Percentiles rank a stretch among this genome's conserved stretches.
Evolutionary conservation across 2,888 invertebrate genomes (phyloP).

Genomic region (Quadroppia sp.): DNA sequence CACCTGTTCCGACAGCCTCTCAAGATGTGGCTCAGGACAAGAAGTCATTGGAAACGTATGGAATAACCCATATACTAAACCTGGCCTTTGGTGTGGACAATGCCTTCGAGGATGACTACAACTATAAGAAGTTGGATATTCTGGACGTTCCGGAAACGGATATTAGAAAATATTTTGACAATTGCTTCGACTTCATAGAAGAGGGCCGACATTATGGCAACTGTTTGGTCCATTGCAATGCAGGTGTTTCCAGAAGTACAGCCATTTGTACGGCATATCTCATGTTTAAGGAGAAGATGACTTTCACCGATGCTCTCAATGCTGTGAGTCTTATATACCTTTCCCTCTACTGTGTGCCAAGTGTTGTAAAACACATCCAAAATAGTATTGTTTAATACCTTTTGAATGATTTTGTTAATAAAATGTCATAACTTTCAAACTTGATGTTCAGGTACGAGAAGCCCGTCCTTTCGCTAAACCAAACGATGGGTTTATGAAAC

Average conservation of each 20-base stretch:
- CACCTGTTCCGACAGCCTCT: slow-evolving; percentile 50
- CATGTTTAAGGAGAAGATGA: slow-evolving; percentile 51
- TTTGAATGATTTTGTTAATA: not conserved
- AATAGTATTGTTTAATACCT: not conserved
- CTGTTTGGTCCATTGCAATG: slow-evolving; percentile 54
- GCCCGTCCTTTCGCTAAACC: slow-evolving; percentile 52
- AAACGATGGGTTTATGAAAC: slow-evolving; percentile 53
- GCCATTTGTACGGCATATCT: slow-evolving; percentile 53
- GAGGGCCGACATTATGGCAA: slow-evolving; percentile 50
- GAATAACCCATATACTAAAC: slow-evolving; percentile 52
- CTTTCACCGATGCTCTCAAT: slow-evolving; percentile 50
- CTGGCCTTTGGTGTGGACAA: slow-evolving; percentile 46
- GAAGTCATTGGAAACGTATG: slow-evolving; percentile 50
- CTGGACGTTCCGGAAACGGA: slow-evolving; percentile 51
- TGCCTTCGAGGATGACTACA: slow-evolving; percentile 51
- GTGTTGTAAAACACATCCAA: too few relatives aligned
- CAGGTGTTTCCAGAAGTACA: slow-evolving; percentile 53
- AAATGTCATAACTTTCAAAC: not conserved
- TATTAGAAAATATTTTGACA: slow-evolving; percentile 50
- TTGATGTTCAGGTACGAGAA: slow-evolving; percentile 49
- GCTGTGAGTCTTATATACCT: slow-evolving; percentile 17
- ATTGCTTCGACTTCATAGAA: slow-evolving; percentile 53
- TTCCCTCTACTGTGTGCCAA: not conserved
- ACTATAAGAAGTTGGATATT: slow-evolving; percentile 51
- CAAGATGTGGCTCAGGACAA: slow-evolving; percentile 53